Percentiles rank a stretch among this genome's conserved stretches.
Conservation (phyloP, 2,113 vertebrate genomes). For the Chionodraco myersi region DNA sequence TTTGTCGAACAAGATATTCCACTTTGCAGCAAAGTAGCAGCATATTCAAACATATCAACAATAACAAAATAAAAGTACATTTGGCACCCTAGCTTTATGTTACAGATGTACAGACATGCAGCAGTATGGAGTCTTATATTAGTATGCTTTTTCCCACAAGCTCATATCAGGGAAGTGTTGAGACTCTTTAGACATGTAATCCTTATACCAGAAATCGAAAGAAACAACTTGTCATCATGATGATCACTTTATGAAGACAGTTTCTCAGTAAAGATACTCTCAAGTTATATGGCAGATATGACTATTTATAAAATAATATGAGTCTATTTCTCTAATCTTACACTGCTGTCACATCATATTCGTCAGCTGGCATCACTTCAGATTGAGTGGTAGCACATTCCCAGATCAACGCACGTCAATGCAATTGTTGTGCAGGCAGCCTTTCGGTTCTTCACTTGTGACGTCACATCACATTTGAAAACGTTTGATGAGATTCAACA, state of each 20-base stretch:
- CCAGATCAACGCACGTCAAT: conserved; percentile 41
- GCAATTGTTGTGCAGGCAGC: conserved; percentile 38
- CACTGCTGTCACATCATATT: conserved; percentile 47
- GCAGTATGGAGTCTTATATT: conserved; percentile 4
- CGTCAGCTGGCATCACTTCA: conserved; percentile 55
- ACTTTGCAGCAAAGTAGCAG: no score
- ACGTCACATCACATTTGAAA: conserved; percentile 34
- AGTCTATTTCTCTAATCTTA: conserved; percentile 39
- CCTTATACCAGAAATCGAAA: conserved; percentile 30
- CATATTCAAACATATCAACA: no score
- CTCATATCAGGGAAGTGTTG: conserved; percentile 8
- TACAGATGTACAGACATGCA: not conserved
- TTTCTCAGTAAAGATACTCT: conserved; percentile 35
- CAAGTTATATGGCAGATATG: conserved; percentile 47
- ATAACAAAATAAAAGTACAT: no score
- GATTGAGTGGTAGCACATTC: conserved; percentile 34
- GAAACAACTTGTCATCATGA: conserved; percentile 56
- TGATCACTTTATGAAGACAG: conserved; percentile 26
- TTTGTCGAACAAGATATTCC: no score
- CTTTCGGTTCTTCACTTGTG: conserved; percentile 36
- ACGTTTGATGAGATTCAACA: conserved; percentile 29
- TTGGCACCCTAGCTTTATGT: no score
- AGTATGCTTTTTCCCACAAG: conserved; percentile 4
- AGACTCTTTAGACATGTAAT: conserved; percentile 26
- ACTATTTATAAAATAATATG: conserved; percentile 50